Evolutionary conservation across 2,888 invertebrate species (phyloP).

Genomic region (Cosmia trapezina): DNA sequence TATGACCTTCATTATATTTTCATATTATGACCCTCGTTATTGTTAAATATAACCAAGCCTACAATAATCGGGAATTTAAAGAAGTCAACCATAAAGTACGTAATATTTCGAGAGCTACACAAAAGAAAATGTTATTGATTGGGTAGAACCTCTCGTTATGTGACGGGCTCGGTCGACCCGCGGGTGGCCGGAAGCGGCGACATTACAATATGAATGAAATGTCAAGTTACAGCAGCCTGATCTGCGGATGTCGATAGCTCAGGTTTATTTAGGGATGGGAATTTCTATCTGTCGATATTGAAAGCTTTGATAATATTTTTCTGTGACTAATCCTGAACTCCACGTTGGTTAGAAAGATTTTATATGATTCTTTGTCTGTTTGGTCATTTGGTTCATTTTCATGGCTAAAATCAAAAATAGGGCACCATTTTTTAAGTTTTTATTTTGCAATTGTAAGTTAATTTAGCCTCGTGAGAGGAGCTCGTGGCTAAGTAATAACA

Average conservation of each 20-base stretch:
- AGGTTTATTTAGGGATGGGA: constrained; percentile 11
- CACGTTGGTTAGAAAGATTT: too few relatives aligned
- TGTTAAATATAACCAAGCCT: constrained; percentile 3
- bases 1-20: not conserved
- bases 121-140: constrained; percentile 50
- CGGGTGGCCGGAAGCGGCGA: constrained; percentile 23
- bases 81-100: constrained; percentile 16
- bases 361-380: not conserved
- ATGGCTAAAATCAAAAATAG: not conserved
- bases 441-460: not conserved
- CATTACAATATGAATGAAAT: constrained; percentile 50
- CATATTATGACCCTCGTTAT: not conserved
- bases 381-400: not conserved
- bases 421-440: not conserved
- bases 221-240: constrained; percentile 23
- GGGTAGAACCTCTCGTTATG: constrained; percentile 23
- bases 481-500: too few relatives aligned
- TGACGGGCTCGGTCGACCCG: constrained; percentile 31
- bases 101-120: constrained; percentile 18
- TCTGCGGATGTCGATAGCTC: constrained; percentile 9
- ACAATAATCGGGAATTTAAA: constrained; percentile 20
- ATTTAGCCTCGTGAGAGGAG: too few relatives aligned
- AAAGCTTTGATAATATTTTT: too few relatives aligned
- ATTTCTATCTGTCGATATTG: not conserved
- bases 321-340: too few relatives aligned